Conservation (phyloP, 2,113 vertebrate species). For the Actenoides lindsayi region DNA sequence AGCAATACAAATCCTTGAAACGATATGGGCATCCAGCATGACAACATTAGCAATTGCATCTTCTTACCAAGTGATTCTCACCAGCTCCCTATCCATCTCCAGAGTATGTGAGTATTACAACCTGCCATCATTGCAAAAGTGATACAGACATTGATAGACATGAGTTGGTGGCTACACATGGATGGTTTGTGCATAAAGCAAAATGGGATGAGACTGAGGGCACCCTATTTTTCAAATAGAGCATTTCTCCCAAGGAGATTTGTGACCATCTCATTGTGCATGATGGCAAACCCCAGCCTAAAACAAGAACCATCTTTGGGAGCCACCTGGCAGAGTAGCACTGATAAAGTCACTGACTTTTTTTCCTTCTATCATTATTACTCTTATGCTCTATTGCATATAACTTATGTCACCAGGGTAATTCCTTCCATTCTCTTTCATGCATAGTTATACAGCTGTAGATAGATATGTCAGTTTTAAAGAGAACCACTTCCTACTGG, state of each 20-base stretch:
- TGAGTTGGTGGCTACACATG: background rate
- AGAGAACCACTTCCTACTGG: background rate
- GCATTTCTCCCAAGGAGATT: background rate
- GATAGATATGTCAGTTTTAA: background rate
- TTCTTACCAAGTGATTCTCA: background rate
- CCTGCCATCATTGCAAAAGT: background rate
- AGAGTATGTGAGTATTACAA: background rate
- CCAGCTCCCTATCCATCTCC: background rate
- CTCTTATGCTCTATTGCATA: background rate
- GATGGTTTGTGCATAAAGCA: background rate
- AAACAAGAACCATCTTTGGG: background rate
- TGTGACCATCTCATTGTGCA: background rate
- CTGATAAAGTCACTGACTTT: background rate
- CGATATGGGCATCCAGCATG: background rate
- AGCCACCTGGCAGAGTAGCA: background rate
- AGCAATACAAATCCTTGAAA: background rate
- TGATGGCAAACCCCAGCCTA: background rate
- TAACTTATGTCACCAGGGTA: background rate
- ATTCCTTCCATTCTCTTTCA: background rate
- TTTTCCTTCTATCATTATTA: background rate
- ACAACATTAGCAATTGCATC: background rate
- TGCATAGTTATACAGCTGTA: background rate
- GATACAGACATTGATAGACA: background rate
- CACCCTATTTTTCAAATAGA: background rate
- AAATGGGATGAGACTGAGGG: background rate